These are phyloP conservation scores for Drosophila mayri DNA, from an alignment of 1,140 invertebrate genomes.

Conservation along the genomic window DNA sequence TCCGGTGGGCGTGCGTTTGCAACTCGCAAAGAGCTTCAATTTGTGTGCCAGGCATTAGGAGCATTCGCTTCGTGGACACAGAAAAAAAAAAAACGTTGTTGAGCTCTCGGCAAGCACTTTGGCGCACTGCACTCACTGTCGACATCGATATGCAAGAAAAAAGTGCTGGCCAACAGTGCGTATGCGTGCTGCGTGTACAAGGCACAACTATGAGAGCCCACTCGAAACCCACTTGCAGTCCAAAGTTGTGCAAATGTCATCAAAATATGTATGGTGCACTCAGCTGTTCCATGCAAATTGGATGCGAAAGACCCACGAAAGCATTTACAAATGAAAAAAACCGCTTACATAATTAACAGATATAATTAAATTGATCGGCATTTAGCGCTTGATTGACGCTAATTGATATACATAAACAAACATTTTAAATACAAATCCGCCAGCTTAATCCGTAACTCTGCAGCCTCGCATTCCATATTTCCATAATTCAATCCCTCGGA, in stretches of 20 bases:
- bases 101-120: constrained; percentile 51
- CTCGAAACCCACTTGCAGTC: constrained; percentile 29
- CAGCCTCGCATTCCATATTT: constrained; percentile 1
- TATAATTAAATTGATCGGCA: constrained; percentile 48
- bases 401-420: constrained; percentile 17
- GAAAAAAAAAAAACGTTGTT: background rate
- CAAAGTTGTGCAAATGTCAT: constrained; percentile 43
- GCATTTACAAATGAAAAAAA: background rate
- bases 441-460: constrained; percentile 2
- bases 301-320: background rate
- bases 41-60: constrained; percentile 55
- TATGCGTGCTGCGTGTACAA: constrained; percentile 43
- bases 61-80: constrained; percentile 5
- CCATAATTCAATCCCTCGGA: constrained; percentile 43
- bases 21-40: constrained; percentile 54
- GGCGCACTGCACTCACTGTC: constrained; percentile 36
- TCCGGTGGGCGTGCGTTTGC: constrained; percentile 38
- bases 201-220: constrained; percentile 13
- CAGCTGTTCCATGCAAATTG: constrained; percentile 21
- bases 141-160: constrained; percentile 51
- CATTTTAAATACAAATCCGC: constrained; percentile 8
- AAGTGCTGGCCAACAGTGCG: constrained; percentile 54
- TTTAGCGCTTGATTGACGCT: constrained; percentile 38
- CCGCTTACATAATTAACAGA: constrained; percentile 42
- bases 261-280: constrained; percentile 30